phyloP scores from a whole-genome alignment of 2,888 invertebrate genomes.

The Tetheella fluctuosa region DNA sequence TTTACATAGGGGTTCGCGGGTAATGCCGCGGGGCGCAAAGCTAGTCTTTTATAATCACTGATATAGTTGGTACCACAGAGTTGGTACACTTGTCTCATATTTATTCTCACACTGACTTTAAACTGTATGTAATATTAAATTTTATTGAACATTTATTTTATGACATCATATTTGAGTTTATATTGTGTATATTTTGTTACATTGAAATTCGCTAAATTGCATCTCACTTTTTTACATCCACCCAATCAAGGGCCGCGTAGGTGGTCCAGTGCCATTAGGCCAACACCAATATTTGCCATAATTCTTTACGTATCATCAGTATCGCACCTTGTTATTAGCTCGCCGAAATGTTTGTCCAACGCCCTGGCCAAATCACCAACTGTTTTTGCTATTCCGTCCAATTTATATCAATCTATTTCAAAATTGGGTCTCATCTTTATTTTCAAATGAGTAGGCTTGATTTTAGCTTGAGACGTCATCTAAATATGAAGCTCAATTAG shows the following conservation, averaged over 20 bases:
- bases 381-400: slow-evolving; percentile 26
- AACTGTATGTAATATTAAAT: background rate
- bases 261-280: slow-evolving; percentile 55
- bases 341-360: slow-evolving; percentile 56
- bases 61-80: too few species aligned
- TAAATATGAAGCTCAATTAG: slow-evolving; percentile 18
- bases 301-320: slow-evolving; percentile 47
- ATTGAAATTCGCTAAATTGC: slow-evolving; percentile 1
- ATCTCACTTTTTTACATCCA: slow-evolving; percentile 27
- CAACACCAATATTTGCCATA: slow-evolving; percentile 65
- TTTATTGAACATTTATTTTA: background rate
- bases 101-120: background rate
- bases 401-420: background rate
- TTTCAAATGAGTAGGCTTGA: background rate
- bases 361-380: slow-evolving; percentile 29
- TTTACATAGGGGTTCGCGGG: too few species aligned
- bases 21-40: too few species aligned
- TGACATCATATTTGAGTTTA: background rate
- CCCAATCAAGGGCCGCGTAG: slow-evolving; percentile 39
- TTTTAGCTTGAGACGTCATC: background rate
- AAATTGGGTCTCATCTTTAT: background rate
- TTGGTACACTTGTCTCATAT: too few species aligned
- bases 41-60: background rate
- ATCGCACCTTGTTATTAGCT: slow-evolving; percentile 61
- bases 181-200: background rate